Evolutionary conservation across 2,797 vertebrate species (phyloP).

Genomic region (Vireo griseus): DNA sequence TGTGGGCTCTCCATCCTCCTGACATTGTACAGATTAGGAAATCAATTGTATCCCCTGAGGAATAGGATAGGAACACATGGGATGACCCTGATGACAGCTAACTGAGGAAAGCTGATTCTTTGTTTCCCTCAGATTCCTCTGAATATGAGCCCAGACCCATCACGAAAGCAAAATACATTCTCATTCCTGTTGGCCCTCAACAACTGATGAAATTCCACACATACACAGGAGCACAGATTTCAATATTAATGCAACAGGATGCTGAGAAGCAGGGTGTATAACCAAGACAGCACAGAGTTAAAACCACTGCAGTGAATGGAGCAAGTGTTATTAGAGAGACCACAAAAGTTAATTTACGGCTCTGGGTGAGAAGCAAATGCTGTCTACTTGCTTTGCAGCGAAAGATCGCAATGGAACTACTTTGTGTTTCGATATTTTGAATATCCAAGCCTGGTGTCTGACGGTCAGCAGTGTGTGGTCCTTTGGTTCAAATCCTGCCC

Average conservation of each 20-base stretch:
- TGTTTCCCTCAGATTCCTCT: background rate
- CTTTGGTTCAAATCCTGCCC: background rate
- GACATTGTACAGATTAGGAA: background rate
- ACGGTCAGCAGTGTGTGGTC: accelerated
- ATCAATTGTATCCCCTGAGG: background rate
- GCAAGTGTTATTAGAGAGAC: background rate
- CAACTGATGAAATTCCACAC: background rate
- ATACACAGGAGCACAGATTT: background rate
- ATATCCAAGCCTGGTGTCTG: accelerated
- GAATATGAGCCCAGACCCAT: background rate
- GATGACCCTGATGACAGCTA: background rate
- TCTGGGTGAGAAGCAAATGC: accelerated
- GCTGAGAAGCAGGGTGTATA: background rate
- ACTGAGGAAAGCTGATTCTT: background rate
- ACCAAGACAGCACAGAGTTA: background rate
- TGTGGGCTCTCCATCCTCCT: background rate
- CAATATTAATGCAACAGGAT: background rate
- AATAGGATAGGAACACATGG: background rate
- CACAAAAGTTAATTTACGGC: background rate
- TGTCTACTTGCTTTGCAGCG: background rate
- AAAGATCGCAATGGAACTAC: background rate
- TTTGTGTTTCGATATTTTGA: background rate
- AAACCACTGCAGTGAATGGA: background rate
- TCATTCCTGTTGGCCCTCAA: background rate
- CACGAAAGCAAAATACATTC: background rate